A percentile compares a stretch with the other conserved stretches of the same genome.
phyloP scores from a whole-genome alignment of 2,797 vertebrate species.

The Manis crassicaudata region DNA sequence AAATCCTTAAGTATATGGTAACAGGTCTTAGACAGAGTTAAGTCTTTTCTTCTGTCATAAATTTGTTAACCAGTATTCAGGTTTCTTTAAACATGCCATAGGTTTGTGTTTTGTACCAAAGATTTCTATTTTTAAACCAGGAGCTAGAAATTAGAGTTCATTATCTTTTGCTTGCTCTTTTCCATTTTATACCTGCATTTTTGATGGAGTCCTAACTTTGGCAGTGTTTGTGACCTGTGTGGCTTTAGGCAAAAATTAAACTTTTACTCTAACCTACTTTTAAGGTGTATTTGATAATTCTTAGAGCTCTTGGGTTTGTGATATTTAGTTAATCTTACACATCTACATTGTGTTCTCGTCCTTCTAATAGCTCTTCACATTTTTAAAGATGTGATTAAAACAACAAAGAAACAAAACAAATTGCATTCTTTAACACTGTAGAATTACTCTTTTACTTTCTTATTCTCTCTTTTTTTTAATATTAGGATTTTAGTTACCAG shows the following conservation, averaged over 20 bases:
- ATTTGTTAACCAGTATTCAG: constrained; percentile 32
- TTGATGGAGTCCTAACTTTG: neutral
- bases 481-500: constrained; percentile 48
- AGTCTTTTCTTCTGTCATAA: constrained; percentile 37
- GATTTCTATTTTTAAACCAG: constrained; percentile 51
- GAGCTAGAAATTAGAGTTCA: constrained; percentile 15
- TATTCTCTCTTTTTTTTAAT: neutral
- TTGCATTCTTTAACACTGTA: neutral
- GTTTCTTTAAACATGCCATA: constrained; percentile 46
- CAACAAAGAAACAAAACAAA: neutral
- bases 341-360: neutral
- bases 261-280: neutral
- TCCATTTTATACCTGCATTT: neutral
- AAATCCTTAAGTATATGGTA: constrained; percentile 33
- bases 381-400: constrained; percentile 19
- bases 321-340: neutral
- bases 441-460: neutral
- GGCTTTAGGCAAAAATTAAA: constrained; percentile 5
- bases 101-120: constrained; percentile 36
- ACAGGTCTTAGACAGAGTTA: constrained; percentile 30
- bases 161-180: neutral
- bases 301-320: constrained; percentile 49
- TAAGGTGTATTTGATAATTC: neutral
- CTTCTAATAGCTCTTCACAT: neutral
- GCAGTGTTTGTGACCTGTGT: neutral